These are phyloP conservation scores for Entelurus aequoreus DNA, from an alignment of 2,113 vertebrate genomes.

Conservation along the genomic window DNA sequence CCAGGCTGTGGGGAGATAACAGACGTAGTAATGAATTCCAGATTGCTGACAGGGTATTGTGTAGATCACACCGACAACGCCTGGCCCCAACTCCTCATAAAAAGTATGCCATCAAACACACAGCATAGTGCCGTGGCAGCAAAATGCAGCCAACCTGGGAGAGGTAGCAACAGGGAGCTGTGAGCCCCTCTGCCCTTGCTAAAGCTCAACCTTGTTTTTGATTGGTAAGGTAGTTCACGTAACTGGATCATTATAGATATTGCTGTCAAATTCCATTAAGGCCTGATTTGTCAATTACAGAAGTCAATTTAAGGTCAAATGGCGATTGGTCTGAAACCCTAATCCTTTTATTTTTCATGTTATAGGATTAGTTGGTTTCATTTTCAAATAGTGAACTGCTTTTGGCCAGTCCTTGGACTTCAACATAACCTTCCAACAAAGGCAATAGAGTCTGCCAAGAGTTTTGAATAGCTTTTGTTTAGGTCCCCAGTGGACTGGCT, in stretches of 20 bases:
- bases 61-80: slow-evolving; percentile 66
- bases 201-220: slow-evolving; percentile 27
- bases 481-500: slow-evolving; percentile 28
- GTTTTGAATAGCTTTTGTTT: slow-evolving; percentile 61
- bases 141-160: slow-evolving; percentile 57
- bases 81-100: slow-evolving; percentile 54
- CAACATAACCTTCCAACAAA: slow-evolving; percentile 37
- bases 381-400: slow-evolving; percentile 24
- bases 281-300: slow-evolving; percentile 6
- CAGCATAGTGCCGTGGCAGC: slow-evolving; percentile 58
- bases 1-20: slow-evolving; percentile 78
- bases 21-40: slow-evolving; percentile 83
- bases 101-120: slow-evolving; percentile 57
- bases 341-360: slow-evolving; percentile 15
- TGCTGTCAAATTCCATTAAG: slow-evolving; percentile 36
- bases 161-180: slow-evolving; percentile 40
- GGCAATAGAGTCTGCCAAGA: slow-evolving; percentile 36
- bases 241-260: slow-evolving; percentile 42
- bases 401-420: slow-evolving; percentile 17
- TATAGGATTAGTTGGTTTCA: not conserved
- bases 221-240: slow-evolving; percentile 46
- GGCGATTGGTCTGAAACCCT: slow-evolving; percentile 14
- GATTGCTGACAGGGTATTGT: slow-evolving; percentile 73
- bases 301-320: slow-evolving; percentile 32
- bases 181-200: slow-evolving; percentile 34